A percentile compares a stretch with the other conserved stretches of the same genome.
These are phyloP conservation scores for Cyphomyrmex costatus DNA, from an alignment of 1,140 invertebrate species.

Conservation along the genomic window DNA sequence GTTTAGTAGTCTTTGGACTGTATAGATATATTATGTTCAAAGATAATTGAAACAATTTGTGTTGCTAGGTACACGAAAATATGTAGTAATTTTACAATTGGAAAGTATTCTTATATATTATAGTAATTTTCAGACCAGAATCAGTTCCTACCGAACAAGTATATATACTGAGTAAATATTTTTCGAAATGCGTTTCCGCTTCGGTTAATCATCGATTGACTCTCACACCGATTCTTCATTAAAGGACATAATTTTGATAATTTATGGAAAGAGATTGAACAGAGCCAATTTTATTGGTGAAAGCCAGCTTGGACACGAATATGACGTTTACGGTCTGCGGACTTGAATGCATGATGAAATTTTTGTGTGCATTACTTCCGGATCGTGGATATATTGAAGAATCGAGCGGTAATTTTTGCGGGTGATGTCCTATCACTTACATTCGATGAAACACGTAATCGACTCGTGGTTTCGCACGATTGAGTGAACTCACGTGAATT, in stretches of 20 bases:
- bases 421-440: neutral
- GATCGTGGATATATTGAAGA: neutral
- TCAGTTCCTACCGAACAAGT: slow-evolving; percentile 7
- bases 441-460: slow-evolving; percentile 12
- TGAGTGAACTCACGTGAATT: neutral
- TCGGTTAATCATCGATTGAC: neutral
- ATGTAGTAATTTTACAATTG: too few species aligned
- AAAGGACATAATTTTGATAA: neutral
- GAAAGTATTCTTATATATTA: neutral
- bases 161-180: neutral
- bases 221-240: neutral
- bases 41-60: too few species aligned
- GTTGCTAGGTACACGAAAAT: too few species aligned
- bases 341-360: slow-evolving; percentile 6
- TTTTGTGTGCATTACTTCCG: slow-evolving; percentile 2
- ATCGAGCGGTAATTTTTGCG: neutral
- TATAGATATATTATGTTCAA: too few species aligned
- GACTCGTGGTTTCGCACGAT: neutral
- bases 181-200: neutral
- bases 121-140: neutral
- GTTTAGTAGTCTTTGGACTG: too few species aligned
- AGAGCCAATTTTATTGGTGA: neutral
- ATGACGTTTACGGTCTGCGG: neutral
- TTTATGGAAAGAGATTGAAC: neutral
- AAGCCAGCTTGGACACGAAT: neutral